Conservation (phyloP, 2,888 invertebrate genomes). For the Eupelmus urozonus region DNA sequence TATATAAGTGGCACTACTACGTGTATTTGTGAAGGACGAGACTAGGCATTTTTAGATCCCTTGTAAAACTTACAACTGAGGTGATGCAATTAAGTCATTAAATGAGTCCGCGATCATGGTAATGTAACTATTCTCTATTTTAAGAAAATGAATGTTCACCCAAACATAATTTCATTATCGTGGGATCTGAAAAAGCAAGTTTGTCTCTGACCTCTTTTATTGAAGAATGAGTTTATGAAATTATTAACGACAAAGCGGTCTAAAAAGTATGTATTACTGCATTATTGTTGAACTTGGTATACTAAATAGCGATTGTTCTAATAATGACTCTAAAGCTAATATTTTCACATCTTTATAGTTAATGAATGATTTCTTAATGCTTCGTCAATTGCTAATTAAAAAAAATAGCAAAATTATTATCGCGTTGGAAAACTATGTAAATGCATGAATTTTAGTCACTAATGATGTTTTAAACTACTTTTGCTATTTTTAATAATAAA, state of each 20-base stretch:
- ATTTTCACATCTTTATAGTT: not conserved
- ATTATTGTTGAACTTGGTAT: conserved; percentile 9
- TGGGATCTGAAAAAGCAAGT: not conserved
- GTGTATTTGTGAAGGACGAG: conserved; percentile 11
- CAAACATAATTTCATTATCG: not conserved
- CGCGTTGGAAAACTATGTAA: not conserved
- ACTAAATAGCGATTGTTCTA: conserved; percentile 4
- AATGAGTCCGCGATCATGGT: too few species aligned
- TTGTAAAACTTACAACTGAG: not conserved
- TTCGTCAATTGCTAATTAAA: conserved; percentile 19
- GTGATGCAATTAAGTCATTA: too few species aligned
- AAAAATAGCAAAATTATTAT: conserved; percentile 2
- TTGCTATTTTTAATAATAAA: not conserved
- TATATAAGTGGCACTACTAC: conserved; percentile 10
- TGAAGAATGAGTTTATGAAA: conserved; percentile 14
- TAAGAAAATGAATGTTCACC: not conserved
- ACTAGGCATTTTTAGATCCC: conserved; percentile 21
- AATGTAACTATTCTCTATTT: too few species aligned
- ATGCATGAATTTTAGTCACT: not conserved
- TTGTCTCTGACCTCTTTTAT: not conserved
- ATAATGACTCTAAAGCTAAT: conserved; percentile 18
- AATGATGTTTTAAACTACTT: conserved; percentile 12
- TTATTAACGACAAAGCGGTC: conserved; percentile 43
- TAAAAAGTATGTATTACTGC: conserved; percentile 22
- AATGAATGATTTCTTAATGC: not conserved